Conservation (phyloP, 2,888 invertebrate species). For the Scaeva pyrastri region DNA sequence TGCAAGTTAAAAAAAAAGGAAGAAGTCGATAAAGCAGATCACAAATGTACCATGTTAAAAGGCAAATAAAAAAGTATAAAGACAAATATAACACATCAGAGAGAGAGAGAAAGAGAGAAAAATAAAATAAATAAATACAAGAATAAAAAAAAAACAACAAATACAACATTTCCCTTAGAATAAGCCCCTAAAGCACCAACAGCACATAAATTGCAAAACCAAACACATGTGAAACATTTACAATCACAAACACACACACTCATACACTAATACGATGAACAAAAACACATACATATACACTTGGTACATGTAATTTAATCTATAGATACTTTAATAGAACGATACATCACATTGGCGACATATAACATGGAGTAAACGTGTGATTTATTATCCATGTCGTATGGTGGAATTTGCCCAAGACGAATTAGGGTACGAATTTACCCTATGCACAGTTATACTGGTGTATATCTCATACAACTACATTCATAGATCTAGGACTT, state of each 20-base stretch:
- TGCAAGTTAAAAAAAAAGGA: not conserved
- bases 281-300: too few relatives aligned
- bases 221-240: conserved; percentile 49
- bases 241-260: not conserved
- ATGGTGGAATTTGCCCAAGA: conserved; percentile 79
- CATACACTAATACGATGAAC: not conserved
- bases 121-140: conserved; percentile 22
- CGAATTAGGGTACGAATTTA: conserved; percentile 77
- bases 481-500: conserved; percentile 31
- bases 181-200: conserved; percentile 70
- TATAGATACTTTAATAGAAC: conserved; percentile 80
- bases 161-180: conserved; percentile 57
- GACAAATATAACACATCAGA: not conserved
- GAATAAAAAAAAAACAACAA: conserved; percentile 13
- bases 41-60: conserved; percentile 28
- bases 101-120: not conserved
- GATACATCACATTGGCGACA: conserved; percentile 82
- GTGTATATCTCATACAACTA: conserved; percentile 2
- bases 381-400: conserved; percentile 83
- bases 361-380: conserved; percentile 82
- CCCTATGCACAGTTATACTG: conserved; percentile 58
- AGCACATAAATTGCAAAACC: conserved; percentile 68
- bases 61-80: conserved; percentile 1
- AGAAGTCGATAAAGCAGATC: conserved; percentile 29
- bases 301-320: conserved; percentile 56